Base-by-base conservation (phyloP, 2,888 invertebrate genomes). In the Serripes groenlandicus region DNA sequence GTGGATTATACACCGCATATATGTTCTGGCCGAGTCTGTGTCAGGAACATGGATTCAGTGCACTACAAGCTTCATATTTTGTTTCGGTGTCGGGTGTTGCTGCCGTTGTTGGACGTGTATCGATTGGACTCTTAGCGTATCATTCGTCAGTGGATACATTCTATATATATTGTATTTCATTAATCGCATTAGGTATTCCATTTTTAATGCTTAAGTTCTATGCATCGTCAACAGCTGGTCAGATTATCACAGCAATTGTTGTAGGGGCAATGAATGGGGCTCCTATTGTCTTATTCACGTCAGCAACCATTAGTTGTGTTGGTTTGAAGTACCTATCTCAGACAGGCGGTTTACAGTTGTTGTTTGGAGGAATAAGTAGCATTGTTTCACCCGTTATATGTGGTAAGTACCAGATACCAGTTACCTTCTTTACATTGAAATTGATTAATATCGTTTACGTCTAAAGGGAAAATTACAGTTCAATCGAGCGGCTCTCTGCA, bases 21-120 rank as follows among this genome's bases (percentile, higher is more conserved):
- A 32, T 64, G 35, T 35, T n/a, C 37, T 64, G 64, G 64, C 64
- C 64, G 9, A 64, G 37, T 21, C 23, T 64, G 7, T 34, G 28
- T 3, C 9, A 35, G 21, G 35, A 34, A 18, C 18, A 9, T 4
- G 28, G 9, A 15, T 64, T 64, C 32, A 35, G 5, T 2, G 15
- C 34, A 9, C 15, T 30, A 26, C n/a, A 64, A 32, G 32, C 35
- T 18, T 64, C 64, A 9, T 34, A n/a, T 21, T 35, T 64, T 21
- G 34, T 64, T 21, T 64, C 64, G n/a, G 21, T 64, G 21, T 35
- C 37, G 2, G 64, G 64, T 15, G 9, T 64, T 18, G 18, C 37
- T 34, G 34, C 64, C 3, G 34, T 64, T 7, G 15, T 64, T 64
- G 64, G 64, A 9, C 64, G 64, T 21, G 18, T 64, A 26, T 32